phyloP scores from a whole-genome alignment of 2,113 vertebrate genomes.

The Daubentonia madagascariensis region DNA sequence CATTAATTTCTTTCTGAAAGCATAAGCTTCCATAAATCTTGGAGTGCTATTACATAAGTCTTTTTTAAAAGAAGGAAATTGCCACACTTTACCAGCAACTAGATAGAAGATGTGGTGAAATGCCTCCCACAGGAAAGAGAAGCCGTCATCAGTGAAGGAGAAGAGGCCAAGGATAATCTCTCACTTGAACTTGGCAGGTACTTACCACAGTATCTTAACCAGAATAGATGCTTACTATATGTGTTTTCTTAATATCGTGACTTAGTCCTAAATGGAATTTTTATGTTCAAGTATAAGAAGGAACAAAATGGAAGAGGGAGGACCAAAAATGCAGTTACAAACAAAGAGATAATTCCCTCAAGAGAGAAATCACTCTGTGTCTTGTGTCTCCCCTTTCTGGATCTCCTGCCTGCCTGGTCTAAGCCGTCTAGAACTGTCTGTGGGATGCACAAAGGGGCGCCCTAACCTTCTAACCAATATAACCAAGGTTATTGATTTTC shows the following conservation, averaged over 20 bases:
- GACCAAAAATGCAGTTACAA: background rate
- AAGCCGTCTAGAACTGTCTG: background rate
- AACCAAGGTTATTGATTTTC: background rate
- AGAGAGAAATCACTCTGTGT: background rate
- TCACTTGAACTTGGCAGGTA: background rate
- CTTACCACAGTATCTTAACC: background rate
- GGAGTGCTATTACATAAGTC: background rate
- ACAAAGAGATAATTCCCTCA: background rate
- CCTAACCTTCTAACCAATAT: background rate
- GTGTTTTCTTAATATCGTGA: background rate
- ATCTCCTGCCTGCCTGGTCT: background rate
- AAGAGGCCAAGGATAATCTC: background rate
- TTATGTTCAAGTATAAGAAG: background rate
- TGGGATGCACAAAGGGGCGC: background rate
- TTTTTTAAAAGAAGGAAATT: background rate
- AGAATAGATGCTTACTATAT: background rate
- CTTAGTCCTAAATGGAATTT: constrained; percentile 3
- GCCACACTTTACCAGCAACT: background rate
- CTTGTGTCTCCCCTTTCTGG: background rate
- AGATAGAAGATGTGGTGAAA: background rate
- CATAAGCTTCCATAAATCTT: background rate
- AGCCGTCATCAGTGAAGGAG: background rate
- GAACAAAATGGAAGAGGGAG: background rate
- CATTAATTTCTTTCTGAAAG: constrained; percentile 40
- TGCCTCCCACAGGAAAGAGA: background rate